phyloP scores from a whole-genome alignment of 2,113 vertebrate genomes.

The Lepisosteus osseus region DNA sequence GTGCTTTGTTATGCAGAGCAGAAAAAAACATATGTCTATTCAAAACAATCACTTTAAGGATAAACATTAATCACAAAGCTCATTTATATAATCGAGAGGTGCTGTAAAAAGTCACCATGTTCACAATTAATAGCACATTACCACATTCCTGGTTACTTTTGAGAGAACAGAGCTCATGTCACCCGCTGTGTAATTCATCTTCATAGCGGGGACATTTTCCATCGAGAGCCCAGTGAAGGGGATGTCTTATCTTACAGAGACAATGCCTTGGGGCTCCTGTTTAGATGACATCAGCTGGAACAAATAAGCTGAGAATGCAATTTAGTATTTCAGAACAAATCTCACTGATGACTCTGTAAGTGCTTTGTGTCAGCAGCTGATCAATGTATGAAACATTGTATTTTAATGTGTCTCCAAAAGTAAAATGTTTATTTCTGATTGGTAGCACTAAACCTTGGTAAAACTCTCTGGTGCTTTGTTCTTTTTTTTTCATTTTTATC shows the following conservation, averaged over 20 bases:
- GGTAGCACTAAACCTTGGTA: constrained; percentile 12
- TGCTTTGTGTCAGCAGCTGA: constrained; percentile 63
- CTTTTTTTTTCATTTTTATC: constrained; percentile 24
- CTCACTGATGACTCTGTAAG: constrained; percentile 61
- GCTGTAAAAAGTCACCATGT: constrained; percentile 22
- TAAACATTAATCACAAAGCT: not conserved
- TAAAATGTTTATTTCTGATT: constrained; percentile 38
- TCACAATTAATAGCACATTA: constrained; percentile 66
- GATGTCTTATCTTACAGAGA: constrained; percentile 64
- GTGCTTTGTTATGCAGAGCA: too few relatives aligned
- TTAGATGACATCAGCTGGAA: constrained; percentile 81
- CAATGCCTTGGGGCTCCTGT: constrained; percentile 66
- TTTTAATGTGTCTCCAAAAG: constrained; percentile 48
- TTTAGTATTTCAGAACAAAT: constrained; percentile 58
- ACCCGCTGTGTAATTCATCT: constrained; percentile 67
- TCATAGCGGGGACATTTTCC: constrained; percentile 64
- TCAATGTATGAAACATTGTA: constrained; percentile 28
- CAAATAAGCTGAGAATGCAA: constrained; percentile 75
- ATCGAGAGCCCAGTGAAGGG: constrained; percentile 39
- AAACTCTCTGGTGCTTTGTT: constrained; percentile 25
- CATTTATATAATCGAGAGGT: not conserved
- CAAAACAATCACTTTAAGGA: not conserved
- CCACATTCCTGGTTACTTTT: constrained; percentile 48
- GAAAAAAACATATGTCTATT: not conserved
- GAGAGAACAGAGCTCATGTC: constrained; percentile 51